Base-by-base conservation (phyloP, 2,113 vertebrate genomes). In the Embiotoca jacksoni region DNA sequence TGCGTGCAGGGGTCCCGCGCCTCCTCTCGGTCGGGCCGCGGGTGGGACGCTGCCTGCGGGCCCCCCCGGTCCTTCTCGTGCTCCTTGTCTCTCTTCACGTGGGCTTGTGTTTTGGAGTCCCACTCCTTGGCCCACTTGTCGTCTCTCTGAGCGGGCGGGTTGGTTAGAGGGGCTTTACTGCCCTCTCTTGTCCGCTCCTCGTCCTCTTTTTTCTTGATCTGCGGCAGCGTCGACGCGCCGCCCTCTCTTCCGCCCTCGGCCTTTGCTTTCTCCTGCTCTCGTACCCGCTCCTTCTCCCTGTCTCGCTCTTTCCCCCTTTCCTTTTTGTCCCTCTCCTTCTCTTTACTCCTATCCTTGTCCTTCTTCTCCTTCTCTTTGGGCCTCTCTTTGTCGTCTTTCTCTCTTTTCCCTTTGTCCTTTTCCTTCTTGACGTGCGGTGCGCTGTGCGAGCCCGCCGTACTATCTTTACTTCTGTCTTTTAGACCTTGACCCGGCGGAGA, bases 81-180 rank as follows among this genome's bases (percentile, higher is more conserved):
- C 80, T 93, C 92, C 82, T 85, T 91, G 54, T 93, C 92, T 59
- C 72, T 89, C 75, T 90, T 92, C 61, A 88, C 5, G 5, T 84
- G 80, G 23, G 75, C 1, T 5, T 76, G 89, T 2, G 58, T 78
- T 81, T 91, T 92, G 1, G 76, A 61, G 58, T 91, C 91, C 61
- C 66, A 77, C 74, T 89, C 85, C 80, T 69, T 90, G 68, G 72
- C 67, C 65, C 66, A 88, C 61, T 91, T 90, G 49, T 93, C 92
- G 0, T 92, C 91, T 75, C 80, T 86, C 62, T 66, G 88, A 15
- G 67, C 50, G 2, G 81, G 62, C 52, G 39, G 77, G 4, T 55
- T 5, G 0, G 63, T 69, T 14, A 84, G 81, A 4, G 67, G 67
- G 66, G 53, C 46, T 88, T 86, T 90, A 3, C 72, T 50, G 78